Evolutionary conservation across 2,113 vertebrate species (phyloP).

Genomic region (Pan troglodytes): NHGRI_mPanTro3-v2.1_pri NC_072402.2:55040001-55040500

Average conservation of each 20-base stretch:
- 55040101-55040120: not conserved
- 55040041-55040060: not conserved
- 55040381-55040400: not conserved
- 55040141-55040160: not conserved
- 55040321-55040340: constrained; percentile 39
- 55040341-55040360: constrained; percentile 23
- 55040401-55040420: not conserved
- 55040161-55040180: not conserved
- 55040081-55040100: not conserved
- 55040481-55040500: not conserved
- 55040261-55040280: not conserved
- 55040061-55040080: not conserved
- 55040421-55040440: not conserved
- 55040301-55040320: constrained; percentile 14
- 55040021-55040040: not conserved
- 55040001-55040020: not conserved
- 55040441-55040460: not conserved
- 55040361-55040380: not conserved
- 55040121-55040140: not conserved
- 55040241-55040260: not conserved
- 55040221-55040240: not conserved
- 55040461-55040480: not conserved
- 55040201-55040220: no score
- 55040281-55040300: constrained; percentile 19
- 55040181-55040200: no score